These are phyloP conservation scores for Hoplodrina blanda DNA, from an alignment of 2,888 invertebrate genomes.

Conservation along the genomic window DNA sequence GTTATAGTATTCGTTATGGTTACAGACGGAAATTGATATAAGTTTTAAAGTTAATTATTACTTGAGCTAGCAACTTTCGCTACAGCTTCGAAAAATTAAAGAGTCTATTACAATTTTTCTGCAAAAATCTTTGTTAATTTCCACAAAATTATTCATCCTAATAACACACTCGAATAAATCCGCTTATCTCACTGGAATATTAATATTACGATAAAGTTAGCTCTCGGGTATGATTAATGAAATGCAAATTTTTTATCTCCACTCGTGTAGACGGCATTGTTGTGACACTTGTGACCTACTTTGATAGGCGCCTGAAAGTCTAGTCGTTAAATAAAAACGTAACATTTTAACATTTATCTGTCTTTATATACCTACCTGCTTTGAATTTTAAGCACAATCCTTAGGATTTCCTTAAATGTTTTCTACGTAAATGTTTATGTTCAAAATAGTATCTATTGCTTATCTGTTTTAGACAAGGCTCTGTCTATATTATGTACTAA, in stretches of 20 bases:
- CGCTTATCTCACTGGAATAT: slow-evolving; percentile 39
- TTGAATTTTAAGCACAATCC: neutral
- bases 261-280: neutral
- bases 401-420: neutral
- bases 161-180: slow-evolving; percentile 30
- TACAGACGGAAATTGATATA: no score
- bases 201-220: slow-evolving; percentile 41
- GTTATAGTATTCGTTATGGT: no score
- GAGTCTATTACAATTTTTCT: neutral
- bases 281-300: slow-evolving; percentile 35
- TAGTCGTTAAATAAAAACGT: slow-evolving; percentile 16
- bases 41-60: no score
- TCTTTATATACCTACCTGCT: no score
- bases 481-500: no score
- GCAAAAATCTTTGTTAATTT: neutral
- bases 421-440: neutral
- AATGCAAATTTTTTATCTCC: slow-evolving; percentile 33
- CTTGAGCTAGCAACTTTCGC: no score
- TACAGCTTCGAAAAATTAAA: neutral
- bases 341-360: slow-evolving; percentile 21
- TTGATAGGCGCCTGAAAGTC: slow-evolving; percentile 37
- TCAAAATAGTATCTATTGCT: no score
- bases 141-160: slow-evolving; percentile 10
- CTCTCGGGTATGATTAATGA: slow-evolving; percentile 29
- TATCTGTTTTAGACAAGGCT: neutral